These are phyloP conservation scores for Plectrocnemia conspersa DNA, from an alignment of 1,140 invertebrate genomes.

Conservation along the genomic window DNA sequence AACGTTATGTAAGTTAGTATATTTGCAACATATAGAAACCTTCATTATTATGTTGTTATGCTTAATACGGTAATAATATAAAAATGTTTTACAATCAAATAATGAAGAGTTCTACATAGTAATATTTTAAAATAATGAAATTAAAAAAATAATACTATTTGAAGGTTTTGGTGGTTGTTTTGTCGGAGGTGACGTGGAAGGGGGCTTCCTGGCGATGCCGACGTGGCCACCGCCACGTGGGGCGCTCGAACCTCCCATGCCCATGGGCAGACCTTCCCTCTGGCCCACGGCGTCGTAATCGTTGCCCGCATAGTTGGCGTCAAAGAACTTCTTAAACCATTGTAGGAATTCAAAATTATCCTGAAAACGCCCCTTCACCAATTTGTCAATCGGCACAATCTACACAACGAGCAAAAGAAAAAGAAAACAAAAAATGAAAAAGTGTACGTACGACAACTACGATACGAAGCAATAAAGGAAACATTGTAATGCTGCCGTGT, in stretches of 20 bases:
- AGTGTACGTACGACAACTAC: conserved; percentile 7
- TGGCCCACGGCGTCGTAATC: conserved; percentile 87
- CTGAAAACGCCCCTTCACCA: conserved; percentile 93
- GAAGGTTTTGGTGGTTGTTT: conserved; percentile 53
- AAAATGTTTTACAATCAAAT: too few species aligned
- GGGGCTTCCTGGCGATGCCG: conserved; percentile 42
- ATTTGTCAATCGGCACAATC: conserved; percentile 83
- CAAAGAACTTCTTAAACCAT: conserved; percentile 99
- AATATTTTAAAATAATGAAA: conserved; percentile 9
- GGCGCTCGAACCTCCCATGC: conserved; percentile 58
- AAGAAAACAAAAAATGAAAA: conserved; percentile 42
- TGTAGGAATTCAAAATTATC: conserved; percentile 99
- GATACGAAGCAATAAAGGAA: conserved; percentile 4
- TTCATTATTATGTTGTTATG: too few species aligned
- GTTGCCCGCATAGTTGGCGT: conserved; percentile 91
- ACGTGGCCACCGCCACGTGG: conserved; percentile 50
- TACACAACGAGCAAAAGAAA: conserved; percentile 53
- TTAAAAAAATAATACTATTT: conserved; percentile 52
- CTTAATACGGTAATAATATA: too few species aligned
- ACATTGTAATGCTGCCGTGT: conserved; percentile 1
- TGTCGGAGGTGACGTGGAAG: conserved; percentile 46
- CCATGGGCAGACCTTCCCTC: conserved; percentile 79
- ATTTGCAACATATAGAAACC: too few species aligned
- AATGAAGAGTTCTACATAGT: too few species aligned
- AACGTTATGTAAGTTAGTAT: too few species aligned